Evolutionary conservation across 2,888 invertebrate genomes (phyloP).

Genomic region (Penaeus monodon): DNA sequence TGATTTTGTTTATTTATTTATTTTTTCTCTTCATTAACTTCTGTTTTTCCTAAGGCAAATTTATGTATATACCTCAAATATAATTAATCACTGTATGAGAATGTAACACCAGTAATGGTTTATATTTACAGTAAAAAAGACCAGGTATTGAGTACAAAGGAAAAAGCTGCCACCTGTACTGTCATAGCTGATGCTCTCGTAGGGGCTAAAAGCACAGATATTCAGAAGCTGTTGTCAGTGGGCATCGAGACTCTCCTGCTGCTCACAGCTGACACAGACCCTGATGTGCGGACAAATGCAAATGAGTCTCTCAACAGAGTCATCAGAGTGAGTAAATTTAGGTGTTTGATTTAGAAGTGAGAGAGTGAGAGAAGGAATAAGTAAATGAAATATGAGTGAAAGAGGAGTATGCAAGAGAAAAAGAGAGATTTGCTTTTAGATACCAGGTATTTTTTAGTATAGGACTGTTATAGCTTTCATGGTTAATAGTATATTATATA

Average conservation of each 20-base stretch:
- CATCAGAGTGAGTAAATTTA: constrained; percentile 50
- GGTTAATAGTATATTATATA: no score
- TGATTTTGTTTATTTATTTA: neutral
- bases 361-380: no score
- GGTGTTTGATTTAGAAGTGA: no score
- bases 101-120: no score
- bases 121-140: constrained; percentile 64
- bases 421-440: no score
- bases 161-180: constrained; percentile 59
- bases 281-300: constrained; percentile 65
- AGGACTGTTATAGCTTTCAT: no score
- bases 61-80: no score
- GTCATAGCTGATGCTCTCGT: constrained; percentile 62
- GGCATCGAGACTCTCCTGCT: constrained; percentile 64
- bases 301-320: constrained; percentile 65
- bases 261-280: constrained; percentile 63
- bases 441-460: no score
- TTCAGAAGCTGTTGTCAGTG: constrained; percentile 56
- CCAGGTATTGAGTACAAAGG: constrained; percentile 53
- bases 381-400: no score
- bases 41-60: neutral
- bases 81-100: no score
- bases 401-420: no score
- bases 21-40: neutral
- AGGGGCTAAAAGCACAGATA: constrained; percentile 49